A percentile compares a stretch with the other conserved stretches of the same genome.
Conservation (phyloP, 2,113 vertebrate genomes). For the Ceyx melanurus region DNA sequence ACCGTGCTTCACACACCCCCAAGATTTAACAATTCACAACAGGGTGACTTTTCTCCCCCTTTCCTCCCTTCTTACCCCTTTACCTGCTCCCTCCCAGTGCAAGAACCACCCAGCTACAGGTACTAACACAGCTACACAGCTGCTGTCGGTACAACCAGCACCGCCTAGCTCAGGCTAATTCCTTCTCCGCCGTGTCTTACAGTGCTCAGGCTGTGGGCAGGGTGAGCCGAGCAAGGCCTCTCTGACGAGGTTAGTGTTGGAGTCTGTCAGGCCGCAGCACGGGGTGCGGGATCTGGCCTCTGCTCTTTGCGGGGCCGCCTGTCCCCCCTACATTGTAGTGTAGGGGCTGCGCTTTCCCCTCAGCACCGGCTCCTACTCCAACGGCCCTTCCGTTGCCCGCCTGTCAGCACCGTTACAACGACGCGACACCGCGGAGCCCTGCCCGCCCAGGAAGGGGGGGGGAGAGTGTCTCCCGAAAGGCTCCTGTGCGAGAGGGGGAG, state of each 20-base stretch:
- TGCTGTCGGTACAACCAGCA: background rate
- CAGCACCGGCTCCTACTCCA: background rate
- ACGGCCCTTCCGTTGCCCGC: background rate
- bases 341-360: background rate
- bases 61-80: background rate
- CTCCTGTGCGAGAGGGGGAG: no score
- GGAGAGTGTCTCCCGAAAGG: no score
- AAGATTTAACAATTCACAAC: background rate
- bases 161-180: background rate
- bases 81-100: background rate
- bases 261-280: background rate
- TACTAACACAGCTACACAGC: background rate
- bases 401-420: fast-evolving
- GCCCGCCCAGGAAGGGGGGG: background rate
- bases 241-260: no score
- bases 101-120: no score
- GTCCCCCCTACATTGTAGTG: background rate
- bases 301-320: background rate
- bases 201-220: background rate
- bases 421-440: background rate
- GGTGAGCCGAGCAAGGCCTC: background rate
- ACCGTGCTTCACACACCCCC: fast-evolving
- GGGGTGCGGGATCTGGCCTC: fast-evolving
- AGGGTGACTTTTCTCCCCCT: fast-evolving
- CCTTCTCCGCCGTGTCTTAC: background rate